Base-by-base conservation (phyloP, 2,797 vertebrate species). In the Spinus pinus region DNA sequence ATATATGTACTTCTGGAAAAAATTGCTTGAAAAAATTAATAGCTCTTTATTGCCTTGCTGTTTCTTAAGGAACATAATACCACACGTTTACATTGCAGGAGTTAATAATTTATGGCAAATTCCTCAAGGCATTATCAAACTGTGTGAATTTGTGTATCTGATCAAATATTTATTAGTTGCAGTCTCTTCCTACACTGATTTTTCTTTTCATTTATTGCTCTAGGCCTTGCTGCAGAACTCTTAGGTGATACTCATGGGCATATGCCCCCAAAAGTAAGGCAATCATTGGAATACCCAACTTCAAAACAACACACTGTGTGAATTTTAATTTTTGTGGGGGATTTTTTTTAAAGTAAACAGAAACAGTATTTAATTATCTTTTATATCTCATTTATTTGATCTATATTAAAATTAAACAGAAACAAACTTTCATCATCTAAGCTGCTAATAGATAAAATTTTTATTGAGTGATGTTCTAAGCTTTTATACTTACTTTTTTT, bases 141-240 rank as follows among this genome's bases (percentile, higher is more conserved):
- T 83, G 71, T 95, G 95, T 85, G 77, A 96, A 97, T 97, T 97
- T 97, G 97, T 98, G 88, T 97, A 98, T 97, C 97, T 97, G 91
- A 97, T 98, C 90, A 98, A 97, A 97, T 97, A 97, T 98, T 97
- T 96, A 98, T 98, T 96, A 98, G 97, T 71, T 47, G 84, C 89
- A 97, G 92, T 94, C 86, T 94, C 96, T 97, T 97, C 92, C 88
- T 95, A 73, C 79, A 77, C 91, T 88, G 96, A 94, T 79, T 95
- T 96, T 92, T 90, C 90, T 95, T 96, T 95, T 91, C 75, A 86
- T 95, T 97, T 96, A 73, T 84, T 95, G 79, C 95, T 95, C 27
- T 85, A 95, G 94, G 94, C 82, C 62, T 92, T 85, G 79, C 75
- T 88, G 80, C 7, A 23, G 85, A 92, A 42, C 64, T 57, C 80